Base-by-base conservation (phyloP, 2,888 invertebrate species). In the Orthosia cruda region DNA sequence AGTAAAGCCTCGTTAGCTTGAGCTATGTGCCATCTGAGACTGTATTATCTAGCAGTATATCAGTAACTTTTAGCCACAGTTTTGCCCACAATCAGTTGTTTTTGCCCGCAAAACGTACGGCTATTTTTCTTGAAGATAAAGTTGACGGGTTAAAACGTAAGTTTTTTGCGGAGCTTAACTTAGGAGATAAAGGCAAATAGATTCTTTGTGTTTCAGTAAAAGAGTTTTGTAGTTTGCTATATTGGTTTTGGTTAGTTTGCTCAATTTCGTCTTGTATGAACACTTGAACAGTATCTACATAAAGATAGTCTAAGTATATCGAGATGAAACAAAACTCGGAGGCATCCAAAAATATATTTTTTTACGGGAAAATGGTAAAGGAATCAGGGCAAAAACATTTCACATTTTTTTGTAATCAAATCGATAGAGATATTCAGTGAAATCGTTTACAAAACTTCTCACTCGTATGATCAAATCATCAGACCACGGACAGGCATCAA, bases 1-100 rank as follows among this genome's bases (percentile, higher is more conserved):
- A 91, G 94, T 96, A 95, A 96, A 95, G 92, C 91, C 95, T 96
- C 95, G 95, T 96, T 96, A 96, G 90, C 87, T 92, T 96, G 95
- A 96, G 92, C 94, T 93, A 95, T 94, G 94, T 92, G 92, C 93
- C 93, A 91, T 93, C 91, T 89, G 93, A 93, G 94, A 90, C 91
- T 87, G 80, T 90, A 91, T 92, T 92, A 92, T 88, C 85, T 83
- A 77, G 80, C 83, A 86, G 82, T 87, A 89, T 89, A 89, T 90
- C 89, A 89, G 81, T 84, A 87, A 89, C 84, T 89, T 90, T 86
- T 85, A 86, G 83, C 87, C 83, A 87, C 84, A 84, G 81, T 85
- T 81, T 81, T 81, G 75, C 58, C 57, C 71, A 5, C 58, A 81
- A 84, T 82, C 71, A 76, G 82, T 80, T 80, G 85, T 81, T 79